Conservation (phyloP, 2,797 vertebrate genomes). For the Lagorchestes hirsutus region DNA sequence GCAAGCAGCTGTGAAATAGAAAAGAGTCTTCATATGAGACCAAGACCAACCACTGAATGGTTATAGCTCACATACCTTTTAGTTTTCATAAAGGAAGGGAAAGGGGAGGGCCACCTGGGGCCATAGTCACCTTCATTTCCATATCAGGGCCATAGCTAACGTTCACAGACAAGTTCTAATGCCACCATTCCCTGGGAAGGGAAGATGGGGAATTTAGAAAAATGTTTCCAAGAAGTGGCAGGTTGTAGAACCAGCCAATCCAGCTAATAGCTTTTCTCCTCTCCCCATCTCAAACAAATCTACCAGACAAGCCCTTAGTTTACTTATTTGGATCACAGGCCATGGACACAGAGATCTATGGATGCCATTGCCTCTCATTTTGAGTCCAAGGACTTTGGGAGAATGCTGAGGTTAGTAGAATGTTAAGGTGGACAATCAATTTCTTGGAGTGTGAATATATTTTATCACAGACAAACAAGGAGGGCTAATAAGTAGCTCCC, state of each 20-base stretch:
- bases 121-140: not conserved
- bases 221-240: conserved; percentile 4
- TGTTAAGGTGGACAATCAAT: conserved; percentile 49
- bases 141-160: not conserved
- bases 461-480: conserved; percentile 57
- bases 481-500: conserved; percentile 61
- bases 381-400: conserved; percentile 49
- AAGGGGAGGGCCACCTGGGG: not conserved
- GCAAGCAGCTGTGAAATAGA: not conserved
- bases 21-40: not conserved
- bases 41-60: not conserved
- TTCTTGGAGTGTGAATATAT: conserved; percentile 55
- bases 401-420: conserved; percentile 60
- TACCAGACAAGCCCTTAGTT: not conserved
- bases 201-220: conserved; percentile 25
- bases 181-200: not conserved
- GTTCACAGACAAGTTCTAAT: not conserved
- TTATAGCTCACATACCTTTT: not conserved
- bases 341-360: not conserved
- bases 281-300: not conserved
- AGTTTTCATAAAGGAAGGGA: not conserved
- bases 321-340: conserved; percentile 32
- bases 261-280: not conserved
- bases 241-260: conserved; percentile 24
- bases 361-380: conserved; percentile 41